Evolutionary conservation across 2,797 vertebrate species (phyloP).

Genomic region (Moxostoma hubbsi): DNA sequence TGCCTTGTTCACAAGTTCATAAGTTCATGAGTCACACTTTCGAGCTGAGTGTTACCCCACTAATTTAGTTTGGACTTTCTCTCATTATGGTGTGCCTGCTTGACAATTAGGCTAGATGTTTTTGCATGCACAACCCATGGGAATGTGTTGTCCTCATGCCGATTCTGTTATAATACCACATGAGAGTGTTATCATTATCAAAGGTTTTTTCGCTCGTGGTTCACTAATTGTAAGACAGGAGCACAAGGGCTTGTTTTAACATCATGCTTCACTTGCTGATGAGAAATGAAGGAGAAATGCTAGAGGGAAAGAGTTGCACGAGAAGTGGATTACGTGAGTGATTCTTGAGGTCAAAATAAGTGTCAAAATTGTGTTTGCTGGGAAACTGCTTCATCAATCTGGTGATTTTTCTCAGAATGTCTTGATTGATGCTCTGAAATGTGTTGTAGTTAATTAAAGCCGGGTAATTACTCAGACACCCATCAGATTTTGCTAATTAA

Average conservation of each 20-base stretch:
- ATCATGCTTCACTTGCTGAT: neutral
- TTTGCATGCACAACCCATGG: neutral
- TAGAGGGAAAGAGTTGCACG: neutral
- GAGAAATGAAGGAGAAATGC: neutral
- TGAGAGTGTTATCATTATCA: slow-evolving; percentile 26
- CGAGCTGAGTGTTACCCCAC: neutral
- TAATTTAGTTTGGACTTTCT: slow-evolving; percentile 42
- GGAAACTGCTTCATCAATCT: neutral
- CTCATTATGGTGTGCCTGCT: slow-evolving; percentile 32
- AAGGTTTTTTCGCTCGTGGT: slow-evolving; percentile 6
- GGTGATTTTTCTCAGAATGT: neutral
- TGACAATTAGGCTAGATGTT: slow-evolving; percentile 39
- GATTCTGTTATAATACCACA: slow-evolving; percentile 17
- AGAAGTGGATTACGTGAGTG: too few relatives aligned
- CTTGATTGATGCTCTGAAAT: slow-evolving; percentile 15
- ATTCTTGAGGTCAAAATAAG: neutral
- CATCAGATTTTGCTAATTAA: slow-evolving; percentile 35
- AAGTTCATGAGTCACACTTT: slow-evolving; percentile 24
- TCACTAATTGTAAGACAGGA: slow-evolving; percentile 1
- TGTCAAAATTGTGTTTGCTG: too few relatives aligned
- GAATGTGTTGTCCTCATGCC: slow-evolving; percentile 16
- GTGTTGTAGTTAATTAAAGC: slow-evolving; percentile 23
- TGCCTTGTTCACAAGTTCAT: slow-evolving; percentile 10
- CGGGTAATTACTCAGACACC: slow-evolving; percentile 18
- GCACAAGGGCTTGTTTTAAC: neutral